Base-by-base conservation (phyloP, 2,797 vertebrate genomes). In the Epinephelus malabaricus region DNA sequence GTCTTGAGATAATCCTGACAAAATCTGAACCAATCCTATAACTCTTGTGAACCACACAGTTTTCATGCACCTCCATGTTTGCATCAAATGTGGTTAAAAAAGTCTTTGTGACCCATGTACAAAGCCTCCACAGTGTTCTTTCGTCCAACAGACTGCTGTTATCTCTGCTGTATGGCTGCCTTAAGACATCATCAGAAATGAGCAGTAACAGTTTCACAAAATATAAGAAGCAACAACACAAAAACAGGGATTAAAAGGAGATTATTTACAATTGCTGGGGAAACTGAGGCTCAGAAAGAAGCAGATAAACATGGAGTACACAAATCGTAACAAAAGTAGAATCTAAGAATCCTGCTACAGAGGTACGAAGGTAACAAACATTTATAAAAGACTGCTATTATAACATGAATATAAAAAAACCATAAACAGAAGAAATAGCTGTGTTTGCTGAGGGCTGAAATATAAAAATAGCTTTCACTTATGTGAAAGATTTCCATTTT, bases 321-420 rank as follows among this genome's bases (percentile, higher is more conserved):
- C 47, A 86, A 81, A 86, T 58, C 51, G 81, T 73, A 82, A 87
- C 75, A 86, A 86, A 46, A 70, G 58, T 21, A 58, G 76, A 82
- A 78, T 62, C 18, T 23, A 77, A 58, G 12, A 45, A 56, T 80
- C 85, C 40, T 90, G 89, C 87, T 89, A 87, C 86, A 81, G 78
- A 82, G 73, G 56, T 82, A 34, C 71, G 13, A 60, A 76, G 65
- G 40, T 61, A 76, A 76, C 61, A 86, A 60, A 83, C 83, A 87
- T 49, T 63, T 83, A 76, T 30, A 80, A 88, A 84, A 85, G n/a
- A 89, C 50, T 61, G 63, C 76, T 73, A 59, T 68, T 64, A 73
- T 69, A 60, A 62, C 21, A 71, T 51, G 27, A 75, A 67, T 62
- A 80, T 62, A 79, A 62, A 59, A 59, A 53, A 12, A 49, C 5